phyloP scores from a whole-genome alignment of 1,140 invertebrate genomes.

The Sycophila sp. region DNA sequence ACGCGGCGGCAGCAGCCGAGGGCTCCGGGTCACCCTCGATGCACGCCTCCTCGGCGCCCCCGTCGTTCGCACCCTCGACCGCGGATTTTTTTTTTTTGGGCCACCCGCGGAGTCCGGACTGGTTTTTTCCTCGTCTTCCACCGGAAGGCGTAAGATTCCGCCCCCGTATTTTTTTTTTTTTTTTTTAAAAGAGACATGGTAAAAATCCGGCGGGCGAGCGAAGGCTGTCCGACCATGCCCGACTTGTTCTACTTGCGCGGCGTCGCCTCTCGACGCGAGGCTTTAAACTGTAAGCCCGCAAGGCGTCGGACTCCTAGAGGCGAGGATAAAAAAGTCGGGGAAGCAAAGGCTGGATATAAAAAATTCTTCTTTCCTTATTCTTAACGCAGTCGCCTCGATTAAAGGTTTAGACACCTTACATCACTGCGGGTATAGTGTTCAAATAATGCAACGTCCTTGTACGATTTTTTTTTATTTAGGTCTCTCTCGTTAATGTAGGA shows the following conservation, averaged over 20 bases:
- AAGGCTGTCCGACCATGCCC: background rate
- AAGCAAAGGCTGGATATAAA: too few species aligned
- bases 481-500: too few species aligned
- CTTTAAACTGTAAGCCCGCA: too few species aligned
- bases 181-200: background rate
- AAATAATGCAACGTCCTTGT: too few species aligned
- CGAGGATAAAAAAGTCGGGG: too few species aligned
- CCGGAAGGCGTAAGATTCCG: background rate
- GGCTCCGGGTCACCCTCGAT: conserved; percentile 56
- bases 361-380: too few species aligned
- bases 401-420: too few species aligned
- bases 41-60: conserved; percentile 34
- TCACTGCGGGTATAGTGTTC: too few species aligned
- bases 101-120: background rate
- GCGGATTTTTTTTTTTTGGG: background rate
- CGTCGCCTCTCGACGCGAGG: background rate
- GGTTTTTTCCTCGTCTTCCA: background rate
- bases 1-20: conserved; percentile 48
- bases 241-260: background rate
- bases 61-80: background rate
- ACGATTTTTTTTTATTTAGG: too few species aligned
- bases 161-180: background rate
- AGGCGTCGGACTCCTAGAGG: too few species aligned
- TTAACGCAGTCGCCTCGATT: too few species aligned
- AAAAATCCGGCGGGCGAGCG: background rate